A percentile compares a stretch with the other conserved stretches of the same genome.
Conservation (phyloP, 2,888 invertebrate genomes). For the Eupithecia tripunctaria region DNA sequence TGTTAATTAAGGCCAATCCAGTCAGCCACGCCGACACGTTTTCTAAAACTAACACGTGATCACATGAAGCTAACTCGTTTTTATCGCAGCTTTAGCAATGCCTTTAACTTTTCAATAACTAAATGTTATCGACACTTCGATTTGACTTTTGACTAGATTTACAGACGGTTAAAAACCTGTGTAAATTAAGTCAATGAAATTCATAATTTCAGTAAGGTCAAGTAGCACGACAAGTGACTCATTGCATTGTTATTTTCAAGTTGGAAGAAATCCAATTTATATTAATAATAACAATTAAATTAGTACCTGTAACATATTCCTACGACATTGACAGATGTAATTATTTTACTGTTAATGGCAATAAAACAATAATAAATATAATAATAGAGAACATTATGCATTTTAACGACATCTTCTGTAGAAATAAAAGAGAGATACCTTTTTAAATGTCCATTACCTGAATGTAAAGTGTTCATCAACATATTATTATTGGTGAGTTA, state of each 20-base stretch:
- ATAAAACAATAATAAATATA: constrained; percentile 12
- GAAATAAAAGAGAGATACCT: not conserved
- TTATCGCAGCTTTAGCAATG: not conserved
- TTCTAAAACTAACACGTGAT: constrained; percentile 11
- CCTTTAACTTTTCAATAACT: not conserved
- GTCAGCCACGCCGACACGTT: not conserved
- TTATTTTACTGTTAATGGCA: constrained; percentile 1
- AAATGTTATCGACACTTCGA: not conserved
- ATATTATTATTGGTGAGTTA: constrained; percentile 9
- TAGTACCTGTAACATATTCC: not conserved
- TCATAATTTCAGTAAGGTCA: constrained; percentile 7
- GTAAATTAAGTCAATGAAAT: constrained; percentile 3
- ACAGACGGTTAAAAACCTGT: constrained; percentile 2
- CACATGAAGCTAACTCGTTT: not conserved
- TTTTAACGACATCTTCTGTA: not conserved
- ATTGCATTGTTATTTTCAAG: constrained; percentile 5
- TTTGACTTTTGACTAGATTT: not conserved
- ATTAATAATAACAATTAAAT: not conserved
- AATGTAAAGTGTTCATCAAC: constrained; percentile 6
- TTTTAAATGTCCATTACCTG: not conserved
- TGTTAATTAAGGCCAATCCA: constrained; percentile 8
- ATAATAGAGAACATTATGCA: not conserved
- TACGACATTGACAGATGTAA: not conserved
- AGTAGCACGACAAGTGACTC: not conserved
- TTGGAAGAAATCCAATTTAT: constrained; percentile 6